A percentile compares a stretch with the other conserved stretches of the same genome.
phyloP scores from a whole-genome alignment of 2,113 vertebrate species.

The Labeo catla region DNA sequence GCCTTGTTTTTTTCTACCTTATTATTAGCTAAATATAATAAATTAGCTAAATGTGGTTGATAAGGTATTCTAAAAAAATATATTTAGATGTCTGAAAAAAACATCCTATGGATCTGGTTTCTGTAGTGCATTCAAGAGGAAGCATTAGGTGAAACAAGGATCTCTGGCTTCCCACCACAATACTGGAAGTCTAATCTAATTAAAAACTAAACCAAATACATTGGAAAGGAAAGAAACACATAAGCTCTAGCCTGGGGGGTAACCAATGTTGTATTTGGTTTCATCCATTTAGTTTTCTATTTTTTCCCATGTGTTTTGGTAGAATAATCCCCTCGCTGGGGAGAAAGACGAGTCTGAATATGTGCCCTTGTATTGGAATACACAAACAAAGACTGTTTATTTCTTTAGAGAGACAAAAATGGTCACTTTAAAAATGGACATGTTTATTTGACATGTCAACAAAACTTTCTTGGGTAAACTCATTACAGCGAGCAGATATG shows the following conservation, averaged over 20 bases:
- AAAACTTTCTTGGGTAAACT: slow-evolving; percentile 67
- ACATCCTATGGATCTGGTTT: slow-evolving; percentile 52
- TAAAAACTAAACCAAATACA: slow-evolving; percentile 61
- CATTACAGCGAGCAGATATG: slow-evolving; percentile 60
- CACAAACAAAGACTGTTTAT: slow-evolving; percentile 67
- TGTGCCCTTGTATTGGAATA: slow-evolving; percentile 52
- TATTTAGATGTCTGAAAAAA: slow-evolving; percentile 20
- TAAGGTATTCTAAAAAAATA: slow-evolving; percentile 18
- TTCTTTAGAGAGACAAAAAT: slow-evolving; percentile 69
- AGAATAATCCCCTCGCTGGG: slow-evolving; percentile 64
- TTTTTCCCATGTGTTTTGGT: slow-evolving; percentile 52
- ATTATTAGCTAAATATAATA: background rate
- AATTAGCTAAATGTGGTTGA: background rate
- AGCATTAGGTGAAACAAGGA: slow-evolving; percentile 50
- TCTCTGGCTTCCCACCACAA: slow-evolving; percentile 52
- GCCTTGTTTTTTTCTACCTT: background rate
- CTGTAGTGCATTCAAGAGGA: slow-evolving; percentile 33
- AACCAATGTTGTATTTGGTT: slow-evolving; percentile 54
- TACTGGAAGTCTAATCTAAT: slow-evolving; percentile 64
- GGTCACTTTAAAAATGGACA: slow-evolving; percentile 66
- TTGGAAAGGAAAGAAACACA: slow-evolving; percentile 56
- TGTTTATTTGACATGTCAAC: slow-evolving; percentile 65
- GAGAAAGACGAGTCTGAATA: slow-evolving; percentile 43
- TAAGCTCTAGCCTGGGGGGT: slow-evolving; percentile 34
- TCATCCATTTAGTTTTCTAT: slow-evolving; percentile 45